These are phyloP conservation scores for Synanthedon andrenaeformis DNA, from an alignment of 2,888 invertebrate genomes.

Conservation along the genomic window DNA sequence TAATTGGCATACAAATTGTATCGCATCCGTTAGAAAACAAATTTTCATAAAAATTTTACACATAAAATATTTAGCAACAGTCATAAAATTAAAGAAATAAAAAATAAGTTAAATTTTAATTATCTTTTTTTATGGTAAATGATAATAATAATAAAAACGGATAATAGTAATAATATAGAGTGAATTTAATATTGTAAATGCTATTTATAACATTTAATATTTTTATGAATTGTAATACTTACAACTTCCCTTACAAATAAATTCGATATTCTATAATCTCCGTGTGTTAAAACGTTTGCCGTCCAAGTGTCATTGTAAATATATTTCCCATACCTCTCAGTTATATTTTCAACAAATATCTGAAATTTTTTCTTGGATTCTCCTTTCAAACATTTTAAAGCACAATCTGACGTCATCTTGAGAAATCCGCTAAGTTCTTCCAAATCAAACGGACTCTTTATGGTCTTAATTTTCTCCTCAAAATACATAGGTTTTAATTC, in stretches of 20 bases:
- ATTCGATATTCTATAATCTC: slow-evolving; percentile 44
- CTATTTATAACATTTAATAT: too few relatives aligned
- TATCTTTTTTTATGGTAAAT: too few relatives aligned
- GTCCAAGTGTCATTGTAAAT: slow-evolving; percentile 9
- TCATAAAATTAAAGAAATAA: too few relatives aligned
- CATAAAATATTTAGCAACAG: too few relatives aligned
- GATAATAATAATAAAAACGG: too few relatives aligned
- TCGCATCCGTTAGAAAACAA: too few relatives aligned
- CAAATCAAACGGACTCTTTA: slow-evolving; percentile 14
- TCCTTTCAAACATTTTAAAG: slow-evolving; percentile 14
- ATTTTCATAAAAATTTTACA: too few relatives aligned
- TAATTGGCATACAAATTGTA: too few relatives aligned
- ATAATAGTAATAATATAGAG: too few relatives aligned
- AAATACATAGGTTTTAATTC: slow-evolving; percentile 10
- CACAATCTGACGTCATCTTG: slow-evolving; percentile 12
- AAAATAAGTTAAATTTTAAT: too few relatives aligned
- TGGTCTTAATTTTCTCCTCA: slow-evolving; percentile 13
- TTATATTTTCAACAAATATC: slow-evolving; percentile 10
- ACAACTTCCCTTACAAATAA: slow-evolving; percentile 32
- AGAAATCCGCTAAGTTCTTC: slow-evolving; percentile 18
- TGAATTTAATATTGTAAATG: too few relatives aligned
- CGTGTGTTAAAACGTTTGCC: slow-evolving; percentile 33
- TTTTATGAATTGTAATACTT: slow-evolving; percentile 12
- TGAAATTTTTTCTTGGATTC: slow-evolving; percentile 14
- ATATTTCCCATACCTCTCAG: slow-evolving; percentile 16